Conservation (phyloP, 2,113 vertebrate species). For the Lontra canadensis region DNA sequence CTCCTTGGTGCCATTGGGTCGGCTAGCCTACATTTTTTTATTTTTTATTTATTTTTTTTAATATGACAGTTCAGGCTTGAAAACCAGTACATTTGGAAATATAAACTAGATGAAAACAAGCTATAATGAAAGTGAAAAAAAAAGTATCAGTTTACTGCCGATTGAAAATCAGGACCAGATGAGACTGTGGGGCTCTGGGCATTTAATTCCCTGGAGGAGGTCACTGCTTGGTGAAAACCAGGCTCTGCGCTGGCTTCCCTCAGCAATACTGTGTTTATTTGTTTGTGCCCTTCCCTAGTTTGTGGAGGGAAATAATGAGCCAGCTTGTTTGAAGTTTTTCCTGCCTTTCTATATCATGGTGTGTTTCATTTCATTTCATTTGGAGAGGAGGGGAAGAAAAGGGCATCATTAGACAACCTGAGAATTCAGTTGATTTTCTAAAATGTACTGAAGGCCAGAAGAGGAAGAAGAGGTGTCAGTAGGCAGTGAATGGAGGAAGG, state of each 20-base stretch:
- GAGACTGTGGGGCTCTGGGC: conserved; percentile 78
- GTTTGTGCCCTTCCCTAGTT: conserved; percentile 72
- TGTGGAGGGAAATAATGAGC: conserved; percentile 77
- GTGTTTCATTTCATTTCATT: conserved; percentile 64
- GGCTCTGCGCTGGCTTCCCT: conserved; percentile 54
- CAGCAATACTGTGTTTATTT: conserved; percentile 71
- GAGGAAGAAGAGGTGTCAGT: not conserved
- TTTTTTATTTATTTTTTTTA: conserved; percentile 62
- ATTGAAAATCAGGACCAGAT: conserved; percentile 85
- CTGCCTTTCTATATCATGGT: conserved; percentile 65
- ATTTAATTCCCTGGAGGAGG: conserved; percentile 78
- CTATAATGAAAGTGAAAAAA: conserved; percentile 81
- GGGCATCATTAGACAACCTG: not conserved
- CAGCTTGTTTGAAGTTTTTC: conserved; percentile 77
- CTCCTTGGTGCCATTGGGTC: conserved; percentile 22
- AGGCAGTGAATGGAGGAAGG: not conserved
- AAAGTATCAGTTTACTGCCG: conserved; percentile 75
- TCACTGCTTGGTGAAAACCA: conserved; percentile 79
- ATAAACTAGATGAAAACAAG: conserved; percentile 82
- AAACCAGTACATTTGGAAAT: conserved; percentile 77
- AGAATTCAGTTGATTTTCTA: conserved; percentile 41
- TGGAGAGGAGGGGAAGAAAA: conserved; percentile 24
- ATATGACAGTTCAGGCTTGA: conserved; percentile 76
- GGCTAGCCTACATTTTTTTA: conserved; percentile 43
- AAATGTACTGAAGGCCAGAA: not conserved